These are phyloP conservation scores for Nyleta sp. DNA, from an alignment of 2,888 invertebrate genomes.

Conservation along the genomic window DNA sequence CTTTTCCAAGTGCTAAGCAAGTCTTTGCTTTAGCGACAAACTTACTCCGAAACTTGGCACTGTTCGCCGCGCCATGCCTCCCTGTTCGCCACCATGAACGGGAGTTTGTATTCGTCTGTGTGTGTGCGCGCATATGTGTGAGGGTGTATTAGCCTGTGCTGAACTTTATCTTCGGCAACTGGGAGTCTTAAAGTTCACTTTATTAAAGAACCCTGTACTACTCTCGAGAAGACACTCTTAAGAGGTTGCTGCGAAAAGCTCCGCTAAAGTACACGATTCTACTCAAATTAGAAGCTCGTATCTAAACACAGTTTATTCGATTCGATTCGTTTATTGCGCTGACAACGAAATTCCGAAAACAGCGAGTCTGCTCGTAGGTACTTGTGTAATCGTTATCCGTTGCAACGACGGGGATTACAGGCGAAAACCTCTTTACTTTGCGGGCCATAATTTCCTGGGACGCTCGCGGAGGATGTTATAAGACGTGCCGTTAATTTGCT, in stretches of 20 bases:
- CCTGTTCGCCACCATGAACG: constrained; percentile 53
- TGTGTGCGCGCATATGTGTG: not conserved
- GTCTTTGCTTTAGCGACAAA: constrained; percentile 67
- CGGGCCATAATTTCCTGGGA: constrained; percentile 8
- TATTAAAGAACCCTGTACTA: constrained; percentile 72
- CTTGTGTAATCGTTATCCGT: not conserved
- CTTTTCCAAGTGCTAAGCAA: constrained; percentile 59
- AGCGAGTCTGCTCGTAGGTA: not conserved
- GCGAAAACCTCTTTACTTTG: constrained; percentile 21
- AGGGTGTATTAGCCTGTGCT: constrained; percentile 60
- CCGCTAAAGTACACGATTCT: constrained; percentile 43
- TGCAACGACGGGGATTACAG: constrained; percentile 9
- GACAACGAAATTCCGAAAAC: constrained; percentile 30
- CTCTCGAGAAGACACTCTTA: constrained; percentile 45
- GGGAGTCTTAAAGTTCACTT: constrained; percentile 76
- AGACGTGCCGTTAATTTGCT: constrained; percentile 24
- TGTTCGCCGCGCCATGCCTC: constrained; percentile 60
- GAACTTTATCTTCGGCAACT: constrained; percentile 75
- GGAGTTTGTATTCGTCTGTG: not conserved
- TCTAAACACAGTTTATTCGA: constrained; percentile 39
- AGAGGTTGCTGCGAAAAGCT: constrained; percentile 41
- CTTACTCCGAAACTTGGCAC: constrained; percentile 73
- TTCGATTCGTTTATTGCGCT: constrained; percentile 39
- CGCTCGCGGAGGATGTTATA: not conserved
- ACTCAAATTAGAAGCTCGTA: constrained; percentile 50